Evolutionary conservation across 2,888 invertebrate genomes (phyloP).

Genomic region (Ceramica pisi): DNA sequence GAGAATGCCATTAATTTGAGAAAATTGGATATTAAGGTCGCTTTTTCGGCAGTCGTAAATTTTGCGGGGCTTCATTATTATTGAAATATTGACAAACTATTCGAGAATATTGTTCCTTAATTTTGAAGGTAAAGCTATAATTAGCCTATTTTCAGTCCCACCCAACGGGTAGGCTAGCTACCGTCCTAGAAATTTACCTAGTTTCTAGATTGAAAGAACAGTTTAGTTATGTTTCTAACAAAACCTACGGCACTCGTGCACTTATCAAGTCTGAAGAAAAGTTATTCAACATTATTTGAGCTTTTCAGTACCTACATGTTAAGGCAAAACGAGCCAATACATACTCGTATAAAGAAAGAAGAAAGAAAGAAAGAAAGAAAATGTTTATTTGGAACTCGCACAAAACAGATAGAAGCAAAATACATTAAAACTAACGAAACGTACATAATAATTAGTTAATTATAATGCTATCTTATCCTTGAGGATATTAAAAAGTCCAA

Average conservation of each 20-base stretch:
- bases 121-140: background rate
- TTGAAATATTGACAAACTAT: conserved; percentile 3
- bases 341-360: too few species aligned
- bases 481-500: background rate
- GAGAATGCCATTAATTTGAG: conserved; percentile 1
- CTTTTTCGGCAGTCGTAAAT: background rate
- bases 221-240: background rate
- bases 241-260: background rate
- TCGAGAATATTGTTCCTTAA: background rate
- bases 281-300: background rate
- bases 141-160: background rate
- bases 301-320: background rate
- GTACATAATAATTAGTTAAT: too few species aligned
- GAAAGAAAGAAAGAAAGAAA: too few species aligned
- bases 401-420: too few species aligned
- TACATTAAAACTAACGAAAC: too few species aligned
- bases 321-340: background rate
- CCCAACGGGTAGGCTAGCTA: background rate
- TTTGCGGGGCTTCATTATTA: background rate
- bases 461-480: too few species aligned
- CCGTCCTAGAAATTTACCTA: background rate
- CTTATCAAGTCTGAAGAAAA: background rate
- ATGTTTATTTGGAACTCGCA: too few species aligned
- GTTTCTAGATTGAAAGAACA: background rate
- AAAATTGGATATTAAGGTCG: conserved; percentile 12